A percentile compares a stretch with the other conserved stretches of the same genome.
Evolutionary conservation across 1,140 invertebrate species (phyloP).

Genomic region (Sarcophaga peregrina): DNA sequence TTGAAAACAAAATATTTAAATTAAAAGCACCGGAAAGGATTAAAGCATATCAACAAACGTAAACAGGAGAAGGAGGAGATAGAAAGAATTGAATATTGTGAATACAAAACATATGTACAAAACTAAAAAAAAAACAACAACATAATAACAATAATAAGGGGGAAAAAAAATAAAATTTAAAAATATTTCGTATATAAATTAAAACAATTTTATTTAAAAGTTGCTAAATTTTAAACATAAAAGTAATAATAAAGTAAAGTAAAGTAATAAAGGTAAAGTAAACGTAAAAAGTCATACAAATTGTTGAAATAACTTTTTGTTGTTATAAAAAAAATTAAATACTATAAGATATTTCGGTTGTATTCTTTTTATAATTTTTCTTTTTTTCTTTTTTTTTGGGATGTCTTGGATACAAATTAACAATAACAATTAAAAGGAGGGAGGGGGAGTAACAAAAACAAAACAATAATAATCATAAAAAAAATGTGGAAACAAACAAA

Average conservation of each 20-base stretch:
- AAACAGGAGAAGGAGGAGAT: not conserved
- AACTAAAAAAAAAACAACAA: not conserved
- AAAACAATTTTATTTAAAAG: not conserved
- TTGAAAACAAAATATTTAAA: slow-evolving; percentile 32
- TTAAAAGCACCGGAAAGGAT: slow-evolving; percentile 38
- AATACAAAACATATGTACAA: not conserved
- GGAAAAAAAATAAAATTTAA: not conserved
- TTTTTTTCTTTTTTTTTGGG: too few relatives aligned
- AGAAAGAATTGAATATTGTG: not conserved
- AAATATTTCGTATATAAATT: too few relatives aligned
- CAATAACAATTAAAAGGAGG: not conserved
- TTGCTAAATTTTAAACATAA: slow-evolving; percentile 7
- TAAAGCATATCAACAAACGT: slow-evolving; percentile 9
- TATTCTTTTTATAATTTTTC: too few relatives aligned
- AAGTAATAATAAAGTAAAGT: not conserved
- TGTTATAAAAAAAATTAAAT: not conserved
- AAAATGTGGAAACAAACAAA: slow-evolving; percentile 9
- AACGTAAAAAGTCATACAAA: too few relatives aligned
- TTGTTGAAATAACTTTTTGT: not conserved
- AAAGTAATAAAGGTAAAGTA: too few relatives aligned
- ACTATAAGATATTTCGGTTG: not conserved
- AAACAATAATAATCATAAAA: not conserved
- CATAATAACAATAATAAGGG: not conserved
- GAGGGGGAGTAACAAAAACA: not conserved
- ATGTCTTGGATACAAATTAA: slow-evolving; percentile 7